These are phyloP conservation scores for Conus canariensis DNA, from an alignment of 2,888 invertebrate species.

Conservation along the genomic window DNA sequence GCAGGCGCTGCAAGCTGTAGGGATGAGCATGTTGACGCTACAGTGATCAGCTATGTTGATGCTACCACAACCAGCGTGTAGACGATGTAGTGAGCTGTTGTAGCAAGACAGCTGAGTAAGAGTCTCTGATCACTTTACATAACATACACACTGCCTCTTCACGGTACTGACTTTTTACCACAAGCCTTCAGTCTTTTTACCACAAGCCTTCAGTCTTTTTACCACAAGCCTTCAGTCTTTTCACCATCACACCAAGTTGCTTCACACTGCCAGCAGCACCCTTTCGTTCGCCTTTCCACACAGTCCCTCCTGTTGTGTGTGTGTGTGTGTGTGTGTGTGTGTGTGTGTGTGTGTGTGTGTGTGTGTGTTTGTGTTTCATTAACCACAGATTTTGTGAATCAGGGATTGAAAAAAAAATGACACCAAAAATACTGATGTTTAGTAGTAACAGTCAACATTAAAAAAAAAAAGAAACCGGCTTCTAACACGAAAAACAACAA, in stretches of 20 bases:
- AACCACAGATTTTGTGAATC: background rate
- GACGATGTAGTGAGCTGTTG: too few relatives aligned
- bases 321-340: background rate
- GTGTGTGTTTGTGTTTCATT: background rate
- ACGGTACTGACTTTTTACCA: too few relatives aligned
- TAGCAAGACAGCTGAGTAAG: too few relatives aligned
- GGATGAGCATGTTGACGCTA: too few relatives aligned
- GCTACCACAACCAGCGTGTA: too few relatives aligned
- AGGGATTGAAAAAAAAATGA: background rate
- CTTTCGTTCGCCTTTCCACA: background rate
- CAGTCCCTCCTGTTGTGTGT: background rate
- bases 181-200: too few relatives aligned
- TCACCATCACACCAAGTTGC: background rate
- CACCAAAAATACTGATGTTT: background rate
- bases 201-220: background rate
- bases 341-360: background rate
- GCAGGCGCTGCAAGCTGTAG: too few relatives aligned
- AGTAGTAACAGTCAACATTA: background rate
- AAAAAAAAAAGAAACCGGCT: background rate
- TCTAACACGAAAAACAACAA: background rate
- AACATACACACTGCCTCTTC: too few relatives aligned
- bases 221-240: background rate
- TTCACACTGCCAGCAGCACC: constrained; percentile 13
- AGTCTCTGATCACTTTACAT: too few relatives aligned
- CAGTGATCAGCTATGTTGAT: too few relatives aligned